Evolutionary conservation across 2,797 vertebrate species (phyloP), one percentile per base, ranked within the genome.

Genomic region (Tolypeutes matacus): DNA sequence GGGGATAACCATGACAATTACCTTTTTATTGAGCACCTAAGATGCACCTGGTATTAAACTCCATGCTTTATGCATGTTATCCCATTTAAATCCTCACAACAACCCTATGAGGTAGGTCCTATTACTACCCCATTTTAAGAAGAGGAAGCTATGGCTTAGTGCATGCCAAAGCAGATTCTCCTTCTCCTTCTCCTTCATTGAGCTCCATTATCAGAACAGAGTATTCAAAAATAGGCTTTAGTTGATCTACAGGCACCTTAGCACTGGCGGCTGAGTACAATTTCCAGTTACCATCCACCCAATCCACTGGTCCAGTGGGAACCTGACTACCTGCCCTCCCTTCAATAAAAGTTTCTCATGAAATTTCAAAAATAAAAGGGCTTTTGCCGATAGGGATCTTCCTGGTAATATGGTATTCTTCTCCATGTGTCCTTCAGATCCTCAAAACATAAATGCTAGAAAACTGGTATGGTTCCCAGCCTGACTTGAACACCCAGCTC

Each of bases 1-100:
- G 4, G n/a, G 17, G 1, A 18, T 1, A 1, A 1, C 0, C 27
- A 29, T 0, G 15, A 31, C 25, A 51, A 12, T 7, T 46, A 29
- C n/a, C 7, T 42, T 25, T 25, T 12, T 34, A 76, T 1, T 69
- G 31, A 13, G n/a, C 62, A 31, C 3, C 85, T 46, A 12, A 0
- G 10, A 15, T 8, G 62, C 17, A 29, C 62, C 69, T 72, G 49
- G 25, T n/a, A 31, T 18, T 67, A 20, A n/a, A 27, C 25, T 29
- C 39, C 34, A 5, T 1, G 65, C 39, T 72, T 56, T 73, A 12
- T 4, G 2, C 1, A 12, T 65, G 2, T 2, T 1, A 81, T 29
- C 29, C 82, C 60, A 11, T 8, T 58, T 23, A 76, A 10, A 10
- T 29, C 34, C 46, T 92, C 56, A 53, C 46, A 27, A 18, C 25